A percentile compares a stretch with the other conserved stretches of the same genome.
Evolutionary conservation across 2,797 vertebrate species (phyloP).

Genomic region (Pyrocephalus nanus): DNA sequence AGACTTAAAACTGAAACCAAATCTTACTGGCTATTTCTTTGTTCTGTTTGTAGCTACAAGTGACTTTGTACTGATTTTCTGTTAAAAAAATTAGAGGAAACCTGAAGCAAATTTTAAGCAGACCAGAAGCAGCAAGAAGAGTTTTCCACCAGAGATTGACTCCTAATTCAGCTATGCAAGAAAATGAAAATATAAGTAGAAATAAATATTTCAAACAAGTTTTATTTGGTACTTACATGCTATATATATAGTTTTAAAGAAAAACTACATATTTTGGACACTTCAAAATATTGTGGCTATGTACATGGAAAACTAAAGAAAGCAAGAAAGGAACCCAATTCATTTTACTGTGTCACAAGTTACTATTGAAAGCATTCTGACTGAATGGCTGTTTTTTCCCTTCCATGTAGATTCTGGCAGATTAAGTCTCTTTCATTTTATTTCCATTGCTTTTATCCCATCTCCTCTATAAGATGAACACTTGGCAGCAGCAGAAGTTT

Average conservation of each 20-base stretch:
- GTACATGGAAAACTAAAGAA: constrained; percentile 74
- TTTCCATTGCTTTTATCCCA: constrained; percentile 62
- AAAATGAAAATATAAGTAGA: constrained; percentile 60
- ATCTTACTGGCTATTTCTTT: neutral
- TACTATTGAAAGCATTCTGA: constrained; percentile 60
- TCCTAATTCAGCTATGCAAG: neutral
- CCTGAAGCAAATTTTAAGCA: neutral
- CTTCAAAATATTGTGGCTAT: constrained; percentile 74
- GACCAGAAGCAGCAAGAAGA: neutral
- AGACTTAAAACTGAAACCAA: neutral
- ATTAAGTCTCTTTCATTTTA: constrained; percentile 25
- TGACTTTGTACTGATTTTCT: neutral
- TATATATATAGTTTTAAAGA: constrained; percentile 78
- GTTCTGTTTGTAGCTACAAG: neutral
- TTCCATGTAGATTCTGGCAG: constrained; percentile 18
- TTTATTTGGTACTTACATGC: constrained; percentile 80
- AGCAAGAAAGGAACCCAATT: constrained; percentile 59
- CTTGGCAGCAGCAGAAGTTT: constrained; percentile 58
- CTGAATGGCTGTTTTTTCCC: constrained; percentile 51
- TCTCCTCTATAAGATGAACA: constrained; percentile 72
- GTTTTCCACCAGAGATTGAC: neutral
- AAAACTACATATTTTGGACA: constrained; percentile 76
- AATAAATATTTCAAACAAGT: constrained; percentile 71
- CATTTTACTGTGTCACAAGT: constrained; percentile 55
- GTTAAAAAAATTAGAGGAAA: neutral